Evolutionary conservation across 2,888 invertebrate species (phyloP), one percentile per base, ranked within the genome.

Genomic region (Hesperia comma): DNA sequence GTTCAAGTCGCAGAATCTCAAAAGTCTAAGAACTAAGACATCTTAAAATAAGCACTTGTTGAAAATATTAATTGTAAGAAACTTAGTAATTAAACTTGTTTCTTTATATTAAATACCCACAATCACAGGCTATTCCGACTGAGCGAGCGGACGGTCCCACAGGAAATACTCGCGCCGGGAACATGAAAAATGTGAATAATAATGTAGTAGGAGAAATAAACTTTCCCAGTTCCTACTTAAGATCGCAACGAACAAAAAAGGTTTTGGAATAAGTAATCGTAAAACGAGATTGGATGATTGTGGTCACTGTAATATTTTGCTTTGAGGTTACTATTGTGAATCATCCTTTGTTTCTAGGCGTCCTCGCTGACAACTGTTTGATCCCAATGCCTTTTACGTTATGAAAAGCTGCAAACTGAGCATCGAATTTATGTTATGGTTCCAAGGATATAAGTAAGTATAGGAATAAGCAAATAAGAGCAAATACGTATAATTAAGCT

Each of bases 211-310:
- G 14, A 61, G 46, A 46, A 54, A 61, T 55, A 61, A 54, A 61
- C 32, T 67, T 61, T 61, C 43, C 55, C 21, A 46, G 46, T 55
- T 55, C 46, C 33, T 14, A 66, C 60, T 66, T 67, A 55, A 61
- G 49, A 60, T 63, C 57, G 40, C 54, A 15, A 55, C 21, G 55
- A 55, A 66, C 41, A 66, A 61, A 64, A 26, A 61, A 49, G 60
- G 61, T 61, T 33, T 37, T 46, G 43, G 58, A 68, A 68, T 58
- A 68, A 64, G 63, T 53, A 69, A 51, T 62, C 68, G 53, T 68
- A 70, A 70, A 69, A 60, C 64, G 37, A 68, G 55, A 68, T 68
- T 70, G 66, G 64, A 68, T 61, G 60, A 56, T 43, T 51, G 55
- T 40, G 55, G 68, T 62, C 57, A 62, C 57, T 58, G 66, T 58